Evolutionary conservation across 2,113 vertebrate species (phyloP), one percentile per base, ranked within the genome.

Genomic region (Porphyrio hochstetteri): DNA sequence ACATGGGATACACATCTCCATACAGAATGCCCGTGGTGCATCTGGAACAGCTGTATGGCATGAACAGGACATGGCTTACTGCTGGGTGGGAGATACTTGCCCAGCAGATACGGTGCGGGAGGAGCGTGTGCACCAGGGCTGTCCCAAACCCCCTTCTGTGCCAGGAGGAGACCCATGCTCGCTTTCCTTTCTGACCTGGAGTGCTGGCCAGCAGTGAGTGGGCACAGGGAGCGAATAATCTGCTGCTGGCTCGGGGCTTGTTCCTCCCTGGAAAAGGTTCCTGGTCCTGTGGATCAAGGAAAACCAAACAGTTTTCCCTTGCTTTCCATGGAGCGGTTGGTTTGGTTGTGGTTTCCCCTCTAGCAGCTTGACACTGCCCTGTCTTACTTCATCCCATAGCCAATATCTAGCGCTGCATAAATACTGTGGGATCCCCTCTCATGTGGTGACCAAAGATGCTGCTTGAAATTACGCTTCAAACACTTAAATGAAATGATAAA

Each of bases 261-360:
- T 60, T 86, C 55, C 70, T 89, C 27, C 35, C 59, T 95, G 86
- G 83, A 83, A 81, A 81, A 53, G 44, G 52, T 81, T 81, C 52
- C 76, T 53, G 16, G 83, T 77, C 44, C 72, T 93, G 36, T 77
- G 31, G 24, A 70, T 77, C 9, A n/a, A 90, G 13, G 80, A 40
- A 65, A 82, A 56, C 29, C 25, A 83, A 95, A 50, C 31, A 1
- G 10, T 33, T 86, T 72, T 38, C 44, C 50, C 38, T 72, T 84
- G 27, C 56, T 76, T 82, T 94, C 25, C 3, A 0, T 35, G 79
- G 85, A 72, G 44, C 38, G 19, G 5, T 53, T 78, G 5, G 1
- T 70, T 75, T 71, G 33, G 55, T 85, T 81, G 83, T 72, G 64
- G 50, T 55, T 90, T 95, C 1, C 1, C 50, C 63, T 94, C 67